phyloP scores from a whole-genome alignment of 2,797 vertebrate species.

The Hafferia zeledoni region DNA sequence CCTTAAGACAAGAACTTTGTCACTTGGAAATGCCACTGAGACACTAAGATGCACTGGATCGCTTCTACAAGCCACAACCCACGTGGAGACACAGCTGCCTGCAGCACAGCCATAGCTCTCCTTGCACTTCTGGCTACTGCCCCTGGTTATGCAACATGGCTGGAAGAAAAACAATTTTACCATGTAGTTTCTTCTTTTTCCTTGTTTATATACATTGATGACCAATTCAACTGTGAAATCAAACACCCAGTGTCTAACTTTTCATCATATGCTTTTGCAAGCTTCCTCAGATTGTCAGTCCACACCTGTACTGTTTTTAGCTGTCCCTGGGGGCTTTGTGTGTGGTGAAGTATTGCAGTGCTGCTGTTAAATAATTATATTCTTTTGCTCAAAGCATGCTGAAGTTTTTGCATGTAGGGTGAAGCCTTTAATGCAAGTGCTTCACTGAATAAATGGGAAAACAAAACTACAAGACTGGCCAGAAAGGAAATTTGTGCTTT shows the following conservation, averaged over 20 bases:
- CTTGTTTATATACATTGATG: background rate
- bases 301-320: background rate
- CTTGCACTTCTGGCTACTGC: background rate
- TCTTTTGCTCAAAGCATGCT: background rate
- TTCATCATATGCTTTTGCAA: background rate
- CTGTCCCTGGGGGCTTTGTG: background rate
- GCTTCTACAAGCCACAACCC: background rate
- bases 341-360: background rate
- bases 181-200: background rate
- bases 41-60: background rate
- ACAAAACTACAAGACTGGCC: background rate
- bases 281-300: background rate
- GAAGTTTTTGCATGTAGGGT: background rate
- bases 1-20: background rate
- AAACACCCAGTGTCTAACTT: background rate
- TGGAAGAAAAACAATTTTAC: background rate
- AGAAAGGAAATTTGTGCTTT: background rate
- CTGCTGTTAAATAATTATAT: background rate
- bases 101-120: fast-evolving
- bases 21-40: background rate
- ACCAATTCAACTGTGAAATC: background rate
- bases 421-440: background rate
- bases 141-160: background rate
- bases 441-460: background rate
- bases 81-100: fast-evolving